A percentile compares a stretch with the other conserved stretches of the same genome.
phyloP scores from a whole-genome alignment of 2,113 vertebrate genomes.

The Lepisosteus oculatus region DNA sequence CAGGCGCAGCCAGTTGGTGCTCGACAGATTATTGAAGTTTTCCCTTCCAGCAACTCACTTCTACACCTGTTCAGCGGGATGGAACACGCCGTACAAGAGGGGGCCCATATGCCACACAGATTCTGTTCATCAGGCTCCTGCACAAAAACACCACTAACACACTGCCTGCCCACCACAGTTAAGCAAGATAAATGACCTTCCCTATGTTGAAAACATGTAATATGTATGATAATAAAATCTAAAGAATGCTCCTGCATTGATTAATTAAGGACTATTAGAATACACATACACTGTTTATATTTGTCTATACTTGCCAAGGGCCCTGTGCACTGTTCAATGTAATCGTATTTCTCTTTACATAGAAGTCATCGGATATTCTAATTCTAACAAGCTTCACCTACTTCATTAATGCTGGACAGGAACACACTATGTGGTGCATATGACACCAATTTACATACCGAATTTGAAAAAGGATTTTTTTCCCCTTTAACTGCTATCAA shows the following conservation, averaged over 20 bases:
- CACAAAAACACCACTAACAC: conserved; percentile 1
- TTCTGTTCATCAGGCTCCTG: conserved; percentile 3
- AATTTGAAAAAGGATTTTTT: no score
- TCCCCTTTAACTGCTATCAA: no score
- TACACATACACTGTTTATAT: no score
- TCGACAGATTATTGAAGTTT: conserved; percentile 49
- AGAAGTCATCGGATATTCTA: no score
- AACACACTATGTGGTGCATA: no score
- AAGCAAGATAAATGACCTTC: conserved; percentile 9
- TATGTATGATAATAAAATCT: background rate
- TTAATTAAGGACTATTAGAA: no score
- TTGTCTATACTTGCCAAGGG: no score
- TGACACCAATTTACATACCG: no score
- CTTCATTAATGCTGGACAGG: no score
- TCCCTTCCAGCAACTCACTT: conserved; percentile 45
- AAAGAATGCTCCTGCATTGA: background rate
- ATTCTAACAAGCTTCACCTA: no score
- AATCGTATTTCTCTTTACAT: no score
- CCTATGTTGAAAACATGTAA: background rate
- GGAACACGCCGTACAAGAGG: conserved; percentile 38
- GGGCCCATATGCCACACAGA: conserved; percentile 56
- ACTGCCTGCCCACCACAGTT: conserved; percentile 1
- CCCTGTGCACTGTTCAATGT: no score
- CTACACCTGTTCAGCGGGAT: conserved; percentile 58
- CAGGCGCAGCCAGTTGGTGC: conserved; percentile 52